Base-by-base conservation (phyloP, 2,797 vertebrate genomes). In the Rallus crepitans region DNA sequence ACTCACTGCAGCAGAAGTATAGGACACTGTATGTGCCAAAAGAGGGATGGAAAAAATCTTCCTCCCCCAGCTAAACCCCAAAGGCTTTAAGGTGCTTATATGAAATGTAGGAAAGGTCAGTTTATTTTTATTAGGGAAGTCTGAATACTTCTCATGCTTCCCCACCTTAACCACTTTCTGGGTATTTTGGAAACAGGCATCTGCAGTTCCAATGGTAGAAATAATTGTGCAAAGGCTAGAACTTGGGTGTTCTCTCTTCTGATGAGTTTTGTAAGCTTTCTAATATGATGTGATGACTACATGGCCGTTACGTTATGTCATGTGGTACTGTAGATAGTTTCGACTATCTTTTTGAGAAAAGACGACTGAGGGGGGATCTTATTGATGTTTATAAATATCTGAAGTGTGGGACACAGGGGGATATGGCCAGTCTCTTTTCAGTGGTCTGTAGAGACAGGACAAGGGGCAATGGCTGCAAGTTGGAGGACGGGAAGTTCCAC, bases 281-380 rank as follows among this genome's bases (percentile, higher is more conserved):
- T 70, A 23, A 28, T 56, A 42, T 66, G 4, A 48, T 0, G 0
- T 59, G n/a, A 70, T 14, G 31, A 77, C 55, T 69, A 59, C 19
- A 70, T 64, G 17, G 15, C 57, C 0, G 0, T 70, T 82, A 50
- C 0, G 0, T 42, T 88, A 57, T 1, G 0, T 7, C 31, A 5
- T 31, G 2, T 8, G 16, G 18, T 65, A 12, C 23, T 48, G 25
- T 53, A 53, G 59, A 6, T 89, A 31, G 12, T 55, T 87, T 78
- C 4, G 18, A 45, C 42, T 45, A 45, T 19, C 42, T 45, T 45
- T 19, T 19, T 7, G 8, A 19, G 42, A 45, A 45, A 45, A 45
- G 42, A 45, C 18, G 8, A 45, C 42, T 45, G 18, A 45, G 42
- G 9, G 16, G 42, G 42, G 42, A 45, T 45, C 18, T 18, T 45